Base-by-base conservation (phyloP, 2,888 invertebrate species). In the Drosophila meridionalis region DNA sequence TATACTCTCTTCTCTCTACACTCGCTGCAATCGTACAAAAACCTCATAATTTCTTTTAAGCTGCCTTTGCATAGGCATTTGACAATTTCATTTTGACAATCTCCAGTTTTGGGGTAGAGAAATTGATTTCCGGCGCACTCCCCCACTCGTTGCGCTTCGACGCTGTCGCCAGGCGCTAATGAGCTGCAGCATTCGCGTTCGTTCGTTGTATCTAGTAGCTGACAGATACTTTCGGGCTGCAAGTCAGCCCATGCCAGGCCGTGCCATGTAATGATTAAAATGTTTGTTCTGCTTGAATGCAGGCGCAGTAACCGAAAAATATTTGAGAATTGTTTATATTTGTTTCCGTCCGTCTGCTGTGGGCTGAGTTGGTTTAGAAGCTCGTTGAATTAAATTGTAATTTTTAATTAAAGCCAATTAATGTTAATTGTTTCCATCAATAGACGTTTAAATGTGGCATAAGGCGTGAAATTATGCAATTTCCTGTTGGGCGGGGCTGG, bases 251-350 rank as follows among this genome's bases (percentile, higher is more conserved):
- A 2, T 45, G 64, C 58, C 42, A n/a, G 14, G 84, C 75, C 50
- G 55, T 28, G 48, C 30, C 14, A 14, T 52, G 65, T 59, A 50
- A 82, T 83, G 82, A 83, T 82, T 82, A 80, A 83, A 87, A 88
- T 86, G 89, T 80, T 87, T 82, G 87, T 88, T 81, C 60, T 77
- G 89, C 89, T 67, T 89, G 65, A 86, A 83, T 86, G 89, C 78
- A 61, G 83, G 68, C 69, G 42, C 26, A 53, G 58, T 73, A 63
- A 55, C 34, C 47, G 42, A 30, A 62, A 73, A 50, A 50, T 45
- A 48, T n/a, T 48, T 2, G 38, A 11, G 26, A 36, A n/a, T 72
- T 71, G 64, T 67, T 72, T 57, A 69, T 71, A 79, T 65, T 65
- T 40, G 71, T 65, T 78, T 76, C 74, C 74, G 69, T 55, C 48